Base-by-base conservation (phyloP, 2,888 invertebrate genomes). In the Archips crataeganus region DNA sequence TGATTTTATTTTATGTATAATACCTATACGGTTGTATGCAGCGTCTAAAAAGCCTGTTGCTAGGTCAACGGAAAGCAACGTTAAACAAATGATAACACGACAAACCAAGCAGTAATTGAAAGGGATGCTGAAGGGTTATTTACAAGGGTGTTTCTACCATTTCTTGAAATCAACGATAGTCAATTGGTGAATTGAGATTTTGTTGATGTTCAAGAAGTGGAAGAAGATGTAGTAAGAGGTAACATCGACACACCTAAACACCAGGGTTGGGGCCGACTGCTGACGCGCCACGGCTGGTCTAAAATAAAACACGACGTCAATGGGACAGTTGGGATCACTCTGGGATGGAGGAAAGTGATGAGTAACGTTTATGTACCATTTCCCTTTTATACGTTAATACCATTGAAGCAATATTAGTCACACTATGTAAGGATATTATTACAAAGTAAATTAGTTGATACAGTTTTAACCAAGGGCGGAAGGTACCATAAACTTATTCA, bases 171-270 rank as follows among this genome's bases (percentile, higher is more conserved):
- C 71, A 75, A 74, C 68, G 71, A 57, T 59, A 47, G 23, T 13
- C 4, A 79, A 74, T 80, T 79, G 79, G 79, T 76, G 78, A 77
- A 80, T 77, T 23, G 68, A 54, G 54, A 10, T 11, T 59, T 5
- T 63, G 75, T 80, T 82, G 82, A 79, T 77, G 84, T 89, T 87
- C 86, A 92, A 92, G 87, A 88, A 85, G 84, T 85, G 90, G 87
- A 82, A 82, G 85, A 85, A 77, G 81, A 80, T 83, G 85, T 82
- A 89, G 83, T 84, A 89, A 86, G 83, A 87, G 92, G 89, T 89
- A 92, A 93, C 94, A 94, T 91, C 93, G 94, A 95, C 95, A 95
- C 95, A 95, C 95, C 95, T 95, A 95, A 94, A 94, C 90, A 95
- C 95, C 89, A 95, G 93, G 88, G 95, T 94, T 84, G 95, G 95